A percentile compares a stretch with the other conserved stretches of the same genome.
phyloP scores from a whole-genome alignment of 2,888 invertebrate species.

The Glyphotaelius pellucidus region DNA sequence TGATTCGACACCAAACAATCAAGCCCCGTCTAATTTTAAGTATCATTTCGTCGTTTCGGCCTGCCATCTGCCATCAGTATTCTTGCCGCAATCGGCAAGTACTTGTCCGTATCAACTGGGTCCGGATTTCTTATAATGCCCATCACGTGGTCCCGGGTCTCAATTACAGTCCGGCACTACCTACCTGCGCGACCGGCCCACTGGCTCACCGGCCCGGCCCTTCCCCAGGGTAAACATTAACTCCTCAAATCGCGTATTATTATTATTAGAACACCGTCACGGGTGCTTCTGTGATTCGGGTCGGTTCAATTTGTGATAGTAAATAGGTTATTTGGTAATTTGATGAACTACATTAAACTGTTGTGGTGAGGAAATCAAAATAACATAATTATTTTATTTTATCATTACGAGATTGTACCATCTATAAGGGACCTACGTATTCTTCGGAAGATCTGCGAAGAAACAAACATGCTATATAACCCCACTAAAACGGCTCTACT shows the following conservation, averaged over 20 bases:
- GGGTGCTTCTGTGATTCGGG: neutral
- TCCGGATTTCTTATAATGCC: conserved; percentile 60
- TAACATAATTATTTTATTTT: neutral
- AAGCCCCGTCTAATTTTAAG: neutral
- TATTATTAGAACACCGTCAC: neutral
- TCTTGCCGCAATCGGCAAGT: conserved; percentile 56
- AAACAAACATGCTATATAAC: too few species aligned
- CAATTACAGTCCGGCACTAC: conserved; percentile 57
- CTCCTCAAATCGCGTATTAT: conserved; percentile 31
- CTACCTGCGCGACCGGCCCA: neutral
- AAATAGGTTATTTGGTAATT: neutral
- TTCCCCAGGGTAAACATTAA: conserved; percentile 53
- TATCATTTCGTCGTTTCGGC: neutral
- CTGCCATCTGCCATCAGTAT: conserved; percentile 58
- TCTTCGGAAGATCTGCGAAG: too few species aligned
- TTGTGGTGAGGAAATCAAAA: neutral
- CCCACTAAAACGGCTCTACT: too few species aligned
- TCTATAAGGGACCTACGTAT: too few species aligned
- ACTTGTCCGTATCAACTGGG: conserved; percentile 60
- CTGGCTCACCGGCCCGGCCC: conserved; percentile 30
- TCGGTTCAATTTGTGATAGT: neutral
- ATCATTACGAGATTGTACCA: too few species aligned
- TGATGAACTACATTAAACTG: neutral
- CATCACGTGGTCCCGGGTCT: conserved; percentile 57
- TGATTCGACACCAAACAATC: neutral